These are phyloP conservation scores for Chrysodeixis includens DNA, from an alignment of 2,888 invertebrate genomes.

Conservation along the genomic window DNA sequence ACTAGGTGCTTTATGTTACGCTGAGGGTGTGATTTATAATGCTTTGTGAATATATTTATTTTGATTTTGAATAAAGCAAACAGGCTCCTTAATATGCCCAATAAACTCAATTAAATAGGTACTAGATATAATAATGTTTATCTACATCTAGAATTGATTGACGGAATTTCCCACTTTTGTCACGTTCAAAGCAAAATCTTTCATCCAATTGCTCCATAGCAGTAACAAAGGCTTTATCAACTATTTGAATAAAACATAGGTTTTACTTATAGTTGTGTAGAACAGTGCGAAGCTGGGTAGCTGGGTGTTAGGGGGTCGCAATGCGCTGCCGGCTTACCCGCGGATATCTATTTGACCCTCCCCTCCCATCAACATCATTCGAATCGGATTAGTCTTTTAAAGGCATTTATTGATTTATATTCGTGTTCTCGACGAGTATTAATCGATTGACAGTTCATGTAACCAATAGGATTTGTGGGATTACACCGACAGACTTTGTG, in stretches of 20 bases:
- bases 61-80: too few species aligned
- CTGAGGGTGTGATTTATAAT: too few species aligned
- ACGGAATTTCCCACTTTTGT: neutral
- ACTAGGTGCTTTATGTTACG: too few species aligned
- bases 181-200: constrained; percentile 4
- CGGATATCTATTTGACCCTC: constrained; percentile 44
- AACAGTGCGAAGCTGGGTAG: too few species aligned
- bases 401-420: constrained; percentile 46
- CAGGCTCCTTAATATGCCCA: too few species aligned
- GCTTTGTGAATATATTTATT: too few species aligned
- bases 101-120: too few species aligned
- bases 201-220: neutral
- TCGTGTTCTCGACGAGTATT: constrained; percentile 28
- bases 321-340: constrained; percentile 29
- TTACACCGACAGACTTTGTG: neutral
- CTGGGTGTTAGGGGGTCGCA: constrained; percentile 41
- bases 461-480: constrained; percentile 20
- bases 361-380: constrained; percentile 51
- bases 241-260: neutral
- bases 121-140: too few species aligned
- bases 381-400: constrained; percentile 53
- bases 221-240: neutral
- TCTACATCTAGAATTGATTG: too few species aligned
- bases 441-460: constrained; percentile 24
- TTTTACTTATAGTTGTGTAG: constrained; percentile 9